Evolutionary conservation across 1,140 invertebrate species (phyloP).

Genomic region (Zophobas atratus): DNA sequence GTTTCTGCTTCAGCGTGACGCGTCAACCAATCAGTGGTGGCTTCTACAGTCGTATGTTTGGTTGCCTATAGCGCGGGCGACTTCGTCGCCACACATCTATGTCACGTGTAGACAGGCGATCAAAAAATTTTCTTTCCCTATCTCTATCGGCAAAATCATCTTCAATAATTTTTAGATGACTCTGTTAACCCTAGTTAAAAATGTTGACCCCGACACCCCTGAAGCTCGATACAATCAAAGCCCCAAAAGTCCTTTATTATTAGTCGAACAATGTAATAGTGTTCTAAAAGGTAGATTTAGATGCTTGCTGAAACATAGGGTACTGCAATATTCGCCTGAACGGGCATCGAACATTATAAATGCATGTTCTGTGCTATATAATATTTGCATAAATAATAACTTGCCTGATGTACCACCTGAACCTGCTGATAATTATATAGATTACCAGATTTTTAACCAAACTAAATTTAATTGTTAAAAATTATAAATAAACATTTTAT

Average conservation of each 20-base stretch:
- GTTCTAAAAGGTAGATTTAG: constrained; percentile 63
- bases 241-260: constrained; percentile 57
- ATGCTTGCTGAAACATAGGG: constrained; percentile 57
- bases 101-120: too few species aligned
- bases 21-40: too few species aligned
- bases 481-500: too few species aligned
- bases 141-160: too few species aligned
- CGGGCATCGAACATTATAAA: constrained; percentile 57
- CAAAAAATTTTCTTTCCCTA: too few species aligned
- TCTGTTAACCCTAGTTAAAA: constrained; percentile 62
- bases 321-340: constrained; percentile 56
- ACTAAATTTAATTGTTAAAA: not conserved
- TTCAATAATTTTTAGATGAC: constrained; percentile 50
- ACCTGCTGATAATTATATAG: constrained; percentile 6
- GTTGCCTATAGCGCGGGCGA: too few species aligned
- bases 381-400: constrained; percentile 58
- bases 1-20: too few species aligned
- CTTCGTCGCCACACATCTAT: too few species aligned
- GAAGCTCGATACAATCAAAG: constrained; percentile 60
- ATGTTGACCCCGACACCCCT: constrained; percentile 53
- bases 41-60: too few species aligned
- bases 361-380: constrained; percentile 62
- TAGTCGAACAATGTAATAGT: constrained; percentile 66
- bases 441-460: not conserved
- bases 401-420: constrained; percentile 32